Base-by-base conservation (phyloP, 2,113 vertebrate species). In the Paradisaea rubra region DNA sequence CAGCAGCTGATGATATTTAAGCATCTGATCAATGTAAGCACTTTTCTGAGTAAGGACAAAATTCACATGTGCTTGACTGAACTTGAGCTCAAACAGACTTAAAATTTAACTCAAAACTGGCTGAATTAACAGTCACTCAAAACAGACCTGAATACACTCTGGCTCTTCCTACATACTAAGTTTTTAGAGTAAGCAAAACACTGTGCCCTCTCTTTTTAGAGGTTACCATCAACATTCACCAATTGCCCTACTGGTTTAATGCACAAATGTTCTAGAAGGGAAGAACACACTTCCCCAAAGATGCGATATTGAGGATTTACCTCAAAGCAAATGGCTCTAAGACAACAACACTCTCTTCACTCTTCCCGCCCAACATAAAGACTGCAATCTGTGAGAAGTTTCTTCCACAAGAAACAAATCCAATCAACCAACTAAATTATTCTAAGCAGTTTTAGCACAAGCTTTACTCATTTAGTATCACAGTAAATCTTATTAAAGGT, bases 1-100 rank as follows among this genome's bases (percentile, higher is more conserved):
- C 84, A 44, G 57, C 93, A 96, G 84, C 81, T 88, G 81, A 94
- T 59, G 49, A 57, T 89, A 86, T 82, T 88, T 94, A 87, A 93
- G 33, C 59, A 87, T 61, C 85, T 47, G 59, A 89, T 89, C 86
- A 85, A 19, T 19, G 42, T 69, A 94, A 92, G 87, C 69, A 76
- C 21, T 93, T 91, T 35, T 22, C 87, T 73, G 81, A 89, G 35
- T 54, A 86, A 88, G 54, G 78, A 76, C 39, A 79, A 91, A 94
- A 68, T 81, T 65, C 89, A 80, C 53, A 50, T 16, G 37, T 76
- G 57, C 80, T 68, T 89, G 77, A 86, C 84, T 69, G 20, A 95
- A 87, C 57, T 13, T 52, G 10, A 86, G 22, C 57, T 91, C 56
- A 65, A 19, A 56, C 6, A 42, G 42, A 50, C 25, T 79, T 71